Base-by-base conservation (phyloP, 2,113 vertebrate genomes). In the Bettongia penicillata region DNA sequence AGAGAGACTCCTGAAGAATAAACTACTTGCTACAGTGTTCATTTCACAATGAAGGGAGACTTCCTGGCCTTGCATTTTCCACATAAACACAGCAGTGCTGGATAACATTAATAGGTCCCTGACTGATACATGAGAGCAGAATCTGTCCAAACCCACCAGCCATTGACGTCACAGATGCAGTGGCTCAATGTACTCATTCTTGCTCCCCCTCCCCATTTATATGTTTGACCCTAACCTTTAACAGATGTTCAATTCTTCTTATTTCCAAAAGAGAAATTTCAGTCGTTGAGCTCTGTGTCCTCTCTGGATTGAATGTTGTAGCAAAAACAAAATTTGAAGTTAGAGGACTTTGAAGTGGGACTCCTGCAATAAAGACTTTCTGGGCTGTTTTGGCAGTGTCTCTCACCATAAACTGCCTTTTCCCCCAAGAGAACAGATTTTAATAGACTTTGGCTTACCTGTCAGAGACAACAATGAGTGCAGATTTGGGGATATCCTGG, bases 31-130 rank as follows among this genome's bases (percentile, higher is more conserved):
- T 98, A 98, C 98, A 98, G 97, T 95, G 96, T 98, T 97, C 97
- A 96, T 97, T 98, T 98, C 98, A 97, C 96, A 98, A 98, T 97
- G 98, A 98, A 96, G 98, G 98, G 97, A 98, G 97, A 98, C 98
- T 99, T 98, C 98, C 98, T 99, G 98, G 96, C 97, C 95, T 99
- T 98, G 98, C 96, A 98, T 99, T 99, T 99, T 99, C 99, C 98
- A 98, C 98, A 99, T 98, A 98, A 99, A 99, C 98, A 98, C 94
- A 92, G 91, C 50, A 94, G 94, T 94, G n/a, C 97, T 98, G 98
- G 97, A 96, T 98, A 93, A 90, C 98, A 97, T 98, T 99, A 98
- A 98, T 98, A 97, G 97, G 94, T 98, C 98, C 98, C 98, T 96
- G 95, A 98, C 98, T 98, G 96, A 97, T 0, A 92, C 97, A 96